Evolutionary conservation across 2,888 invertebrate genomes (phyloP).

Genomic region (Fissipunctia ypsillon): DNA sequence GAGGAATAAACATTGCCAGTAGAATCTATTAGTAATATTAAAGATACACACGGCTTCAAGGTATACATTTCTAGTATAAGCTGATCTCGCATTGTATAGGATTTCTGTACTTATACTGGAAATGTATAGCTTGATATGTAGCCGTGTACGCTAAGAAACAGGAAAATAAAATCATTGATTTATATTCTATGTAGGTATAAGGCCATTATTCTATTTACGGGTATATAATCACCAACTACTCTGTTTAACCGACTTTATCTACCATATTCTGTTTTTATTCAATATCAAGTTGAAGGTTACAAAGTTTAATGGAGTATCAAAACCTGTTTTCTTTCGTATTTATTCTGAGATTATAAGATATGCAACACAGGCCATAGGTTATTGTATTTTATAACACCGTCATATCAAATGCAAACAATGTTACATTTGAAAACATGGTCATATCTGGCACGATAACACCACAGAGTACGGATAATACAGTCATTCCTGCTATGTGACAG

Average conservation of each 20-base stretch:
- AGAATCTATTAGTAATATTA: neutral
- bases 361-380: conserved; percentile 42
- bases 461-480: too few species aligned
- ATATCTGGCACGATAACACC: conserved; percentile 52
- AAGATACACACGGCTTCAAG: too few species aligned
- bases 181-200: conserved; percentile 6
- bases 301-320: conserved; percentile 43
- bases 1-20: conserved; percentile 3
- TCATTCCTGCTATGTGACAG: conserved; percentile 23
- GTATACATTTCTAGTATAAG: too few species aligned
- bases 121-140: too few species aligned
- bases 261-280: neutral
- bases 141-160: too few species aligned
- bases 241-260: neutral
- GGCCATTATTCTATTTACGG: neutral
- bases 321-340: conserved; percentile 46
- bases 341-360: conserved; percentile 38
- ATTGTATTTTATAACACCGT: conserved; percentile 32
- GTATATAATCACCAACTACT: neutral
- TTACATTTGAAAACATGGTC: conserved; percentile 45
- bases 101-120: too few species aligned
- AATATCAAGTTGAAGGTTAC: conserved; percentile 56
- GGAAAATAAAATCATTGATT: conserved; percentile 32
- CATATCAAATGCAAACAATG: conserved; percentile 54
- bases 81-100: too few species aligned